Evolutionary conservation across 1,140 invertebrate species (phyloP).

Genomic region (Nylanderia fulva): DNA sequence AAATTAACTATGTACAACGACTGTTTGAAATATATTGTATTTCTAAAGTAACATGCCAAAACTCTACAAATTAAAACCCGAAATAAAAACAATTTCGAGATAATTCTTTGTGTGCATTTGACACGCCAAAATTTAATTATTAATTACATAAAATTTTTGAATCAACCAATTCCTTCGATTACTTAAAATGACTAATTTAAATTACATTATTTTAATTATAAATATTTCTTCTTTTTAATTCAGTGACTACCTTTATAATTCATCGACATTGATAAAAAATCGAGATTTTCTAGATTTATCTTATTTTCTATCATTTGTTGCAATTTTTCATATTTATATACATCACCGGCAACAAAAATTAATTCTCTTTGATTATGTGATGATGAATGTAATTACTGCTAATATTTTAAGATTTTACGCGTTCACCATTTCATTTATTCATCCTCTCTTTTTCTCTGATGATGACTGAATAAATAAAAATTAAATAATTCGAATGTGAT

Average conservation of each 20-base stretch:
- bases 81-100: background rate
- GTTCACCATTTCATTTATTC: background rate
- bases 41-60: slow-evolving; percentile 33
- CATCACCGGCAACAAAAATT: background rate
- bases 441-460: slow-evolving; percentile 21
- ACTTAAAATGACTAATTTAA: background rate
- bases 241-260: background rate
- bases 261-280: background rate
- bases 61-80: background rate
- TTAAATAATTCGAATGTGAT: slow-evolving; percentile 31
- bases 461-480: slow-evolving; percentile 7
- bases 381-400: background rate
- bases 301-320: background rate
- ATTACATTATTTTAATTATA: background rate
- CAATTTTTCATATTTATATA: background rate
- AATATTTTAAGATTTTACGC: slow-evolving; percentile 7
- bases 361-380: slow-evolving; percentile 4
- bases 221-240: background rate
- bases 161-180: background rate
- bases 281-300: background rate
- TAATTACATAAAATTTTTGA: background rate
- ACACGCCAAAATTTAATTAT: background rate
- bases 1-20: slow-evolving; percentile 14
- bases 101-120: background rate
- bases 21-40: background rate